Evolutionary conservation across 1,140 invertebrate genomes (phyloP).

Genomic region (Tribolium castaneum): DNA sequence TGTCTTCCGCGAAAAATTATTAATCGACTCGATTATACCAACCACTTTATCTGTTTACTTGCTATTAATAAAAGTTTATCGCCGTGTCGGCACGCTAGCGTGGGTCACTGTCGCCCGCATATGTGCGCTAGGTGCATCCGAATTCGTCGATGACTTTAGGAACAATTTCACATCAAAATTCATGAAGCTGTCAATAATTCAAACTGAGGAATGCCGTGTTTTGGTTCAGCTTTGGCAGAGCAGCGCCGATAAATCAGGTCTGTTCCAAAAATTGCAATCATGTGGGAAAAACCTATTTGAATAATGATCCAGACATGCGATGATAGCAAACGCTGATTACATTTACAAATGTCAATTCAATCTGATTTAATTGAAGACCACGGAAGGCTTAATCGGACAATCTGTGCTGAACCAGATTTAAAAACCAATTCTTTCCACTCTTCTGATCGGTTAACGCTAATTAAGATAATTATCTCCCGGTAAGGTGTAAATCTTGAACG

Average conservation of each 20-base stretch:
- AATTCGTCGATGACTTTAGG: background rate
- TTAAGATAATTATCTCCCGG: slow-evolving; percentile 23
- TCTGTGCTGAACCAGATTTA: background rate
- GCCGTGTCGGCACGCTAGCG: background rate
- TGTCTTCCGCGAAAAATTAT: background rate
- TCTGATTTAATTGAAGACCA: background rate
- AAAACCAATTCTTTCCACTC: slow-evolving; percentile 8
- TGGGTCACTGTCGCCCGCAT: too few species aligned
- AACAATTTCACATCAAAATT: background rate
- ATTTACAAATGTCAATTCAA: background rate
- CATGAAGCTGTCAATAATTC: background rate
- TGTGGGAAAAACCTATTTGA: background rate
- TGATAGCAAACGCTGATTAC: background rate
- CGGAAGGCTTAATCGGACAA: background rate
- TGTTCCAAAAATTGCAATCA: background rate
- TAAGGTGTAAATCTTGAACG: slow-evolving; percentile 18
- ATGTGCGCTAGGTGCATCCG: too few species aligned
- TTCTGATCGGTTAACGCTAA: background rate
- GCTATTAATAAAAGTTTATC: background rate
- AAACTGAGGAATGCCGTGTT: background rate
- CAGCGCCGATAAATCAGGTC: background rate
- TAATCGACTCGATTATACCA: background rate
- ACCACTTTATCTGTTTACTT: background rate
- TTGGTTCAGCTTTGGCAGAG: background rate
- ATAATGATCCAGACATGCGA: background rate